Base-by-base conservation (phyloP, 2,113 vertebrate species). In the Triplophysa siluroides region DNA sequence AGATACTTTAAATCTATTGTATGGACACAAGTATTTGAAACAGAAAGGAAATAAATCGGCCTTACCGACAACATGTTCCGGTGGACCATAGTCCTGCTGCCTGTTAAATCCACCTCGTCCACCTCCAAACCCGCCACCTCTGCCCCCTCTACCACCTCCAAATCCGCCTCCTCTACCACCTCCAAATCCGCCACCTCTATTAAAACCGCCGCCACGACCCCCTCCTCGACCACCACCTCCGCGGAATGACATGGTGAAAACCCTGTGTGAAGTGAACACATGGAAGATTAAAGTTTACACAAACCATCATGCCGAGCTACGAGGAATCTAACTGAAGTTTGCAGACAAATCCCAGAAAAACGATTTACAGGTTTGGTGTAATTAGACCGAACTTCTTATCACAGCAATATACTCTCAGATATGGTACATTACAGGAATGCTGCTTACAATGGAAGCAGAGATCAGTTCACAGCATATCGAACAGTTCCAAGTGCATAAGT, bases 21-120 rank as follows among this genome's bases (percentile, higher is more conserved):
- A 45, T 45, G 43, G 2, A 45, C 41, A 43, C 43, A 45, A 45
- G 43, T 45, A 12, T 45, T 12, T 45, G 11, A 45, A 23, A 23
- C 8, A 23, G 6, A 43, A 4, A 19, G 13, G 8, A 33, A 18
- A 33, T 8, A 62, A 60, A 63, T 4, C 9, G 16, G 61, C 6
- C 94, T 87, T 95, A 99, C 98, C 92, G 5, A 99, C 96, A 62
- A 99, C 96, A 13, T 93, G 87, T 56, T 99, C 98, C 0, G 98
- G 98, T 43, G 98, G 98, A 5, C 98, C 98, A n/a, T 89, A 96
- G 88, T 99, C 97, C 67, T 96, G 97, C 63, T 94, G 93, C 89
- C 92, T 92, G 88, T 94, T 93, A 88, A 95, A 96, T 60, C 95
- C 95, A 47, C 96, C 94, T 86, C 95, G 83, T 38, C 33, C 33